Evolutionary conservation across 2,888 invertebrate species (phyloP).

Genomic region (Agrochola macilenta): DNA sequence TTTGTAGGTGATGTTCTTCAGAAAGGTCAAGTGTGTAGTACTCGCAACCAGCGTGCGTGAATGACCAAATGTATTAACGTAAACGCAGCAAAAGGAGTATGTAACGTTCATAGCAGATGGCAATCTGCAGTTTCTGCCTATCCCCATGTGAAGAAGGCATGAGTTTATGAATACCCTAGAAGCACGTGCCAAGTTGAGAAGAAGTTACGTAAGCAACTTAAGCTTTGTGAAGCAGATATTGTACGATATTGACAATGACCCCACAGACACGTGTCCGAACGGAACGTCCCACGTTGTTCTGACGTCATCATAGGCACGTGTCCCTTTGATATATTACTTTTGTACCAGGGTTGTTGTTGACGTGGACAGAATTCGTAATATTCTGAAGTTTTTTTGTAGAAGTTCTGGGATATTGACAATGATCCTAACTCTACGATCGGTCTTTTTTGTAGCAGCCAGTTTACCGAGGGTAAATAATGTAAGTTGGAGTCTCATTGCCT

Average conservation of each 20-base stretch:
- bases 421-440: neutral
- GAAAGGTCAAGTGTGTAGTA: neutral
- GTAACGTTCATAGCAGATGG: neutral
- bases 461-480: no score
- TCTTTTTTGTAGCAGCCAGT: no score
- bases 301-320: slow-evolving; percentile 31
- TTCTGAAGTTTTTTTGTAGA: neutral
- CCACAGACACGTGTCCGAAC: slow-evolving; percentile 19
- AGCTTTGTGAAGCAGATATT: neutral
- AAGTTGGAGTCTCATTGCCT: no score
- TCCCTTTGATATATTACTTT: slow-evolving; percentile 14
- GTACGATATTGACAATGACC: slow-evolving; percentile 9
- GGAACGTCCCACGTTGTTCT: neutral
- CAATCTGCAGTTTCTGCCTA: neutral
- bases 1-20: neutral
- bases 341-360: neutral
- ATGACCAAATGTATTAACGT: neutral
- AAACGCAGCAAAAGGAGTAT: neutral
- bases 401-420: neutral
- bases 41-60: neutral
- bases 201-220: neutral
- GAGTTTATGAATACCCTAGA: neutral
- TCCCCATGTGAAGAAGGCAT: neutral
- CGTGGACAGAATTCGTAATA: slow-evolving; percentile 10
- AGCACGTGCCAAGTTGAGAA: neutral